A percentile compares a stretch with the other conserved stretches of the same genome.
Conservation (phyloP, 1,140 invertebrate genomes). For the Drosophila lacteicornis region DNA sequence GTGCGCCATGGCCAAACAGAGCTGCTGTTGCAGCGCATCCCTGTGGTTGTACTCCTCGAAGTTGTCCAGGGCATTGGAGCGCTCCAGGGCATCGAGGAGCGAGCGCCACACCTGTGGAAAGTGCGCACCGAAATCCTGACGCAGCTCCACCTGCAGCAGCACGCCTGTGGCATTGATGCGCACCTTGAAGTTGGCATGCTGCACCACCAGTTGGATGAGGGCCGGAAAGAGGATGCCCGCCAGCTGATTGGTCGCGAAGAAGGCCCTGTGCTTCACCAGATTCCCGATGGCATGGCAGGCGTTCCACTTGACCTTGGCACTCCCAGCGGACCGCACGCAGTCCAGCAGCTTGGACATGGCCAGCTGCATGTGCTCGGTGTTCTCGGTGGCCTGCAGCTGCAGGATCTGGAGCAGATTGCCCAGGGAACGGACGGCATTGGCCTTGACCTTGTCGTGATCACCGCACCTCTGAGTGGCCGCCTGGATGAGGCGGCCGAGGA, state of each 20-base stretch:
- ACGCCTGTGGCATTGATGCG: conserved; percentile 93
- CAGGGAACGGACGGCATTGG: conserved; percentile 91
- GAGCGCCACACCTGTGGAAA: conserved; percentile 89
- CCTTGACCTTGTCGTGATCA: conserved; percentile 91
- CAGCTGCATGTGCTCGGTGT: conserved; percentile 85
- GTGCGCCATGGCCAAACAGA: conserved; percentile 74
- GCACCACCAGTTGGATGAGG: conserved; percentile 85
- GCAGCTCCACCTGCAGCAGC: conserved; percentile 87
- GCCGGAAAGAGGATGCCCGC: conserved; percentile 85
- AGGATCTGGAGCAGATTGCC: conserved; percentile 90
- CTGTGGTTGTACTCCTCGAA: conserved; percentile 93
- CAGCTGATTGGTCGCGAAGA: conserved; percentile 85
- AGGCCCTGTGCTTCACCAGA: conserved; percentile 88
- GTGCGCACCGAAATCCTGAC: conserved; percentile 87
- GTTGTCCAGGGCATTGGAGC: conserved; percentile 90
- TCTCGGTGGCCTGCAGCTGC: conserved; percentile 84
- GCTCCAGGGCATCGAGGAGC: conserved; percentile 89
- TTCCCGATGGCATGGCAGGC: conserved; percentile 94
- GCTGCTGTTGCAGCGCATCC: conserved; percentile 89
- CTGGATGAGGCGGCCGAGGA: conserved; percentile 89
- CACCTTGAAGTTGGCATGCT: conserved; percentile 88
- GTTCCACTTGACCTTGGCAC: conserved; percentile 96
- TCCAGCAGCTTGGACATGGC: conserved; percentile 88
- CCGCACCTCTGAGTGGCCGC: conserved; percentile 87
- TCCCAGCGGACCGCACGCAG: conserved; percentile 88